Percentiles rank a stretch among this genome's conserved stretches.
Conservation (phyloP, 2,888 invertebrate genomes). For the Unio pictorum region DNA sequence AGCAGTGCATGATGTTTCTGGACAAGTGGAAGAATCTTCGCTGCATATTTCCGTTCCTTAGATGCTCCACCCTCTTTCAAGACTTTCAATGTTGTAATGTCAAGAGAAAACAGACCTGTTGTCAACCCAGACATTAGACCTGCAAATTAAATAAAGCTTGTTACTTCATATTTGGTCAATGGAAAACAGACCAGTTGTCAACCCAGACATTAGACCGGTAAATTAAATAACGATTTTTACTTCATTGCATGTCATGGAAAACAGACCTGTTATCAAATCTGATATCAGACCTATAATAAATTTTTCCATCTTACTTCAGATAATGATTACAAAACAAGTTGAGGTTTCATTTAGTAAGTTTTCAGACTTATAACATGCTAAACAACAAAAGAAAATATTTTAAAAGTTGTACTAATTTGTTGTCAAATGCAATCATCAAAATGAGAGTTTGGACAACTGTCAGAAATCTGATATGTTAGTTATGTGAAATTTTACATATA, state of each 20-base stretch:
- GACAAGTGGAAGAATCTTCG: conserved; percentile 65
- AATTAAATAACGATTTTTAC: conserved; percentile 4
- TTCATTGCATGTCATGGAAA: conserved; percentile 64
- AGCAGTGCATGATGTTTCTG: conserved; percentile 67
- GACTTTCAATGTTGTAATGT: conserved; percentile 63
- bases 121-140: conserved; percentile 71
- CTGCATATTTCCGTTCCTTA: conserved; percentile 63
- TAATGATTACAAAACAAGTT: too few species aligned
- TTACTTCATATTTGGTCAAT: conserved; percentile 54
- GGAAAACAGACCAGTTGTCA: conserved; percentile 69
- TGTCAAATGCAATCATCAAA: too few species aligned
- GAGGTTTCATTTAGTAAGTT: too few species aligned
- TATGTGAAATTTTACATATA: too few species aligned
- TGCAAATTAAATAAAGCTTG: conserved; percentile 27
- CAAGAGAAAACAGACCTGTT: conserved; percentile 69
- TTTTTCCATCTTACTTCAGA: neutral
- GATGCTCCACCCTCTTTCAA: conserved; percentile 65
- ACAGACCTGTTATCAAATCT: conserved; percentile 69
- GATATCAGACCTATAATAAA: conserved; percentile 66
- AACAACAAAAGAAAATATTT: too few species aligned
- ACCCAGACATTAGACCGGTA: conserved; percentile 70
- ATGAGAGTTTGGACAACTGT: too few species aligned
- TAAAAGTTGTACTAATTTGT: too few species aligned
- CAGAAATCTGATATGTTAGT: too few species aligned
- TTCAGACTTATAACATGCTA: too few species aligned